Evolutionary conservation across 2,113 vertebrate genomes (phyloP), one percentile per base, ranked within the genome.

Genomic region (Phalacrocorax aristotelis): DNA sequence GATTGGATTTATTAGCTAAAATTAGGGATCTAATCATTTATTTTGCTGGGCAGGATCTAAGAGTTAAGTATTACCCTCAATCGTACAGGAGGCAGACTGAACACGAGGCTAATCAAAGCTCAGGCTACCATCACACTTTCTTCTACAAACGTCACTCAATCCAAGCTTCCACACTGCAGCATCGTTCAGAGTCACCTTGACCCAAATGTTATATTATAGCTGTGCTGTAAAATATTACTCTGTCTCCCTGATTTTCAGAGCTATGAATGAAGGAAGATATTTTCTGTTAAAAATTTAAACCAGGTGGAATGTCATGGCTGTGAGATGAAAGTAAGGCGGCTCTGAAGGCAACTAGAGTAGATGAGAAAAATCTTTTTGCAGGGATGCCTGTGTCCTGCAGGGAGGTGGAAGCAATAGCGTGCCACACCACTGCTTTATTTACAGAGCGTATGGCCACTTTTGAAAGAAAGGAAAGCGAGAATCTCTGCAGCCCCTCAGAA

Each of bases 221-320:
- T 40, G 14, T 25, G n/a, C 22, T 77, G 30, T 20, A 93, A 69
- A 72, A 64, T 55, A 82, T 40, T 54, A 38, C 36, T 81, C 58
- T 11, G 13, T 65, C 30, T 48, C 58, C 23, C 13, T 60, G 46
- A 32, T 77, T 87, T 87, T 51, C 52, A 74, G 76, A 68, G 38
- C 14, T 58, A 74, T 26, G 34, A 79, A 80, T 18, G 34, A 74
- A 36, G 23, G 36, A 89, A 84, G 51, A 78, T 30, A 66, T 54
- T 83, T 81, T 21, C 71, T 81, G 55, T 84, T 75, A 84, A 95
- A 95, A 74, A 86, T 86, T 96, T 58, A 95, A 94, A 62, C 55
- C 29, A 81, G 51, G 38, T 52, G 60, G 68, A 93, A 95, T 57
- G 49, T 36, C 72, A 54, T 1, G 11, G 21, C 18, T 55, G 54